Base-by-base conservation (phyloP, 1,140 invertebrate genomes). In the Trichonephila clavipes region DNA sequence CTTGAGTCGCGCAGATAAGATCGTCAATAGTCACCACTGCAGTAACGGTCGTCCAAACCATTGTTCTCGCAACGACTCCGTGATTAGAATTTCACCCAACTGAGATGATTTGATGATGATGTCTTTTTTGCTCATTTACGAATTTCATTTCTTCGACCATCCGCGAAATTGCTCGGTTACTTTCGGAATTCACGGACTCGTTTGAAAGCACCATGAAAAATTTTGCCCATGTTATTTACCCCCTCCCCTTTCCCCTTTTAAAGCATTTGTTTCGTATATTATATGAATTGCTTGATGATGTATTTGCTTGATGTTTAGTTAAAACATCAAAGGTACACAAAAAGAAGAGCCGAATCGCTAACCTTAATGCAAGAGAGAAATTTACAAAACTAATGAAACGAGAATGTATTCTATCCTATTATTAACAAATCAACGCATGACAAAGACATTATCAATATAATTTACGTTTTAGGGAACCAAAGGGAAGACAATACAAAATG, bases 1-100 rank as follows among this genome's bases (percentile, higher is more conserved):
- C 69, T 77, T 44, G 58, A 90, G 24, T 62, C 66, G 14, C 59
- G n/a, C n/a, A 44, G 89, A 90, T 90, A 90, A 90, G 89, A 90
- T 90, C 88, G 18, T 19, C 44, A 59, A n/a, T 14, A 90, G 24
- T 40, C 44, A 58, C 24, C 19, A 92, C 90, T 40, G 61, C 81
- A 64, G 28, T 92, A 92, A 92, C 90, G 90, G 90, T 92, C 81
- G 77, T 51, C 24, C 61, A 51, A 62, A 58, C 90, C 61, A 92
- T 92, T 92, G 90, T 92, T 92, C 90, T 92, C 77, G 19, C 21
- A 61, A 21, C 69, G 12, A 14, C 19, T 58, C 58, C 90, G 90
- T 92, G 90, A 66, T 66, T 61, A 34, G 77, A 92, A 92, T 92
- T 77, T 77, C 28, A 77, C 59, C 16, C 28, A 40, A n/a, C 34